Base-by-base conservation (phyloP, 2,888 invertebrate species). In the Apamea epomidion region DNA sequence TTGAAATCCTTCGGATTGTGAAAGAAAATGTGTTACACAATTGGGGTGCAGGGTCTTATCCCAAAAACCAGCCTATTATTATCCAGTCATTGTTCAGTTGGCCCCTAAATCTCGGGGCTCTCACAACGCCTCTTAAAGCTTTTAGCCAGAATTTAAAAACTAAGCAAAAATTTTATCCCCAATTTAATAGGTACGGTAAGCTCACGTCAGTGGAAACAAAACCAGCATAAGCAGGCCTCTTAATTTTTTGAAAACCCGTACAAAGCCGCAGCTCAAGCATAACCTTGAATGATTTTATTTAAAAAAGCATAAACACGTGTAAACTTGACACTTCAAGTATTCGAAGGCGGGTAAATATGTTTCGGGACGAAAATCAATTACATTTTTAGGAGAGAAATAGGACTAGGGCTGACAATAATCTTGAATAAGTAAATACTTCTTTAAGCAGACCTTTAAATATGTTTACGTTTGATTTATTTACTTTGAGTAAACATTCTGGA, bases 301-400 rank as follows among this genome's bases (percentile, higher is more conserved):
- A 37, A n/a, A 42, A 60, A 64, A 32, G 4, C 42, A 16, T 37
- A 1, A 70, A 72, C n/a, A 37, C 21, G 76, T 68, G 70, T 80
- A 32, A 42, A 51, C 51, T 18, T 42, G 62, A 60, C 82, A 32
- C 69, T 51, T 70, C 45, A 82, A 58, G 16, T 32, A 32, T 65
- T 58, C 6, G 16, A 58, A 42, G 68, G 51, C 5, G 6, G 51
- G 51, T 37, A 71, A 76, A 68, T 29, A 76, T 51, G 69, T 69
- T 81, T 81, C 18, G 25, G 45, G n/a, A 82, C 25, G 25, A 62
- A 68, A 29, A 45, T 82, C 68, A 72, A 76, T 72, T 64, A 76
- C 60, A 54, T 82, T 81, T 62, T 45, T 25, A 60, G 7, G 7
- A 54, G 18, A 25, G 62, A 45, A 62, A 54, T 73, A 69, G 45